These are phyloP conservation scores for Jordanella pulchra DNA, from an alignment of 2,797 vertebrate species.

Conservation along the genomic window DNA sequence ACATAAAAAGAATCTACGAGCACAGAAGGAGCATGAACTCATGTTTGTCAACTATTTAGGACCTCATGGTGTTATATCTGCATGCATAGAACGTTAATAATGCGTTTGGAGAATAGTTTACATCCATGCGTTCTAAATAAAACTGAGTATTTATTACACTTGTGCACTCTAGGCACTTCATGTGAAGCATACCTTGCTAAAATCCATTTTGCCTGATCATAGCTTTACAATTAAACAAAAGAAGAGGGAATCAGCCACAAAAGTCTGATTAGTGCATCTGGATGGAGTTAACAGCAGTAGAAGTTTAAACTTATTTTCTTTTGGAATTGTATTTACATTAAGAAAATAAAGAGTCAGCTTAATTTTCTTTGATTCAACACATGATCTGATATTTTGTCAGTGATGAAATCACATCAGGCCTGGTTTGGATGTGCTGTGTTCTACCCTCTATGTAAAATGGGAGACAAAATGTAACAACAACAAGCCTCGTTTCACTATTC, in stretches of 20 bases:
- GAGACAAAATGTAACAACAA: conserved; percentile 42
- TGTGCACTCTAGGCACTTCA: no score
- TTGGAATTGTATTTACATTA: background rate
- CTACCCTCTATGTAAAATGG: conserved; percentile 25
- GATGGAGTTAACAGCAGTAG: background rate
- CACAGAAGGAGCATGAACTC: no score
- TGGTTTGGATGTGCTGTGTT: conserved; percentile 5
- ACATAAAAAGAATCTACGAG: no score
- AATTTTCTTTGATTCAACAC: background rate
- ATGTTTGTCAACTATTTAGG: no score
- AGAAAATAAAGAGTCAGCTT: background rate
- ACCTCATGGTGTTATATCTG: no score
- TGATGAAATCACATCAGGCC: background rate
- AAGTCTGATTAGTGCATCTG: background rate
- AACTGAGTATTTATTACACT: no score
- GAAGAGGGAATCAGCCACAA: background rate
- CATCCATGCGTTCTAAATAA: no score
- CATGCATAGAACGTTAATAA: no score
- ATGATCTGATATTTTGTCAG: conserved; percentile 2
- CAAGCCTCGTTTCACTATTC: conserved; percentile 35
- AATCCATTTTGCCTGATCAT: background rate
- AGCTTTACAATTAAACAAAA: background rate
- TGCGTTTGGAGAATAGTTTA: no score
- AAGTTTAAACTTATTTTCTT: background rate
- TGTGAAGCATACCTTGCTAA: background rate